Base-by-base conservation (phyloP, 2,888 invertebrate genomes). In the Agrochola litura region DNA sequence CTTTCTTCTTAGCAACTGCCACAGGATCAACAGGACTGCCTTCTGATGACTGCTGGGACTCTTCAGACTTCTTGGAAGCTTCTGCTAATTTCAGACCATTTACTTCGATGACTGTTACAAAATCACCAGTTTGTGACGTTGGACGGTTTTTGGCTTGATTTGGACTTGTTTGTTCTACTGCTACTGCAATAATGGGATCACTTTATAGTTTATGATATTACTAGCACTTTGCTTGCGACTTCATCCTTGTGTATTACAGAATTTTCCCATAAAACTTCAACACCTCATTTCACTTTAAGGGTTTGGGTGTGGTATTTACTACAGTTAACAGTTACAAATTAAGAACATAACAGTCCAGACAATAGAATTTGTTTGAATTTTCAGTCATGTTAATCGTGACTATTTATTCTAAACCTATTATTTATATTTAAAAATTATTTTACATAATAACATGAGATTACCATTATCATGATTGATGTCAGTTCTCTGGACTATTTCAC, bases 31-130 rank as follows among this genome's bases (percentile, higher is more conserved):
- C 96, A 61, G 97, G 97, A 89, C 97, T 97, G 86, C 97, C 97
- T 72, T 97, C 96, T 16, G 96, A 94, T 12, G 96, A 94, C 80
- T 94, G 94, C n/a, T 94, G 92, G 22, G 95, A 94, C 41, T 96
- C 95, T 70, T 96, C 95, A 65, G 92, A 88, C 87, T 95, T 95
- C 89, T 96, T 96, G 43, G 93, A 92, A 80, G 95, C 95, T 90
- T 96, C 96, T 77, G 96, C 97, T 88, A 97, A 95, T 92, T 98
- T 98, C 90, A 97, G 96, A 93, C 98, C 98, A 94, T 98, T 98
- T 60, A 99, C 98, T 97, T 98, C 98, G 90, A 99, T 99, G 86
- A 99, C 98, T 81, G 98, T 99, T 86, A 99, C 98, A 95, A 98
- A 99, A 95, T 98, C 97, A 92, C 95, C 97, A 85, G 94, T 92